phyloP scores from a whole-genome alignment of 2,797 vertebrate species.

The Hoplostethus mediterraneus region DNA sequence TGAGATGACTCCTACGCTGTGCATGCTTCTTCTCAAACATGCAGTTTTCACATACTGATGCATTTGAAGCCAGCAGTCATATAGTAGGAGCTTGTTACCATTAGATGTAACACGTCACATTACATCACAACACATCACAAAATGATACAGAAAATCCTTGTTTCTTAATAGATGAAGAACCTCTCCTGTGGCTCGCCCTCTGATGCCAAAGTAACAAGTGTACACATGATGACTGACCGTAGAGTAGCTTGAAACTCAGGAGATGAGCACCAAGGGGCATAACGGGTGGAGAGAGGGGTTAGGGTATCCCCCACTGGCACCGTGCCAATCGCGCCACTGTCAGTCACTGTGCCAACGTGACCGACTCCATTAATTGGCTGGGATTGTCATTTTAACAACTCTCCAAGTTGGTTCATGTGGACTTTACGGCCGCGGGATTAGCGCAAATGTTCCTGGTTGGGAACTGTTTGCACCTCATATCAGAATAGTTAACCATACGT shows the following conservation, averaged over 20 bases:
- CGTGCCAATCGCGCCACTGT: slow-evolving; percentile 25
- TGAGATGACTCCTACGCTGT: too few relatives aligned
- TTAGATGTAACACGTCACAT: too few relatives aligned
- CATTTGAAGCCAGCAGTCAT: too few relatives aligned
- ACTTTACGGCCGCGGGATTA: slow-evolving; percentile 22
- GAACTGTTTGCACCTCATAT: slow-evolving; percentile 46
- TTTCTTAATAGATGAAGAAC: too few relatives aligned
- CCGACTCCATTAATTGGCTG: slow-evolving; percentile 12
- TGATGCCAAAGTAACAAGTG: slow-evolving; percentile 8
- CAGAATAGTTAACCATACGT: slow-evolving; percentile 40
- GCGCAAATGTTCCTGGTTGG: slow-evolving; percentile 8
- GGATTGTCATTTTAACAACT: slow-evolving; percentile 47
- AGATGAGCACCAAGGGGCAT: background rate
- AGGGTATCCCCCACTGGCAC: slow-evolving; percentile 53
- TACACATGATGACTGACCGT: background rate
- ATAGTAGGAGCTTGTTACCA: too few relatives aligned
- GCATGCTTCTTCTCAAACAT: too few relatives aligned
- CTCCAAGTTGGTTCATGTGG: slow-evolving; percentile 16
- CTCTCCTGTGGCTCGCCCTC: background rate
- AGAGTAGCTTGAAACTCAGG: background rate
- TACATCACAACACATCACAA: too few relatives aligned
- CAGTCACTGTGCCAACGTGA: slow-evolving; percentile 20
- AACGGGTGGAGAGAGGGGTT: slow-evolving; percentile 14
- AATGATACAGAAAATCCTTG: too few relatives aligned
- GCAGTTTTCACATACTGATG: too few relatives aligned